A percentile compares a stretch with the other conserved stretches of the same genome.
phyloP scores from a whole-genome alignment of 1,140 invertebrate species.

The Anagrus nilaparvatae region DNA sequence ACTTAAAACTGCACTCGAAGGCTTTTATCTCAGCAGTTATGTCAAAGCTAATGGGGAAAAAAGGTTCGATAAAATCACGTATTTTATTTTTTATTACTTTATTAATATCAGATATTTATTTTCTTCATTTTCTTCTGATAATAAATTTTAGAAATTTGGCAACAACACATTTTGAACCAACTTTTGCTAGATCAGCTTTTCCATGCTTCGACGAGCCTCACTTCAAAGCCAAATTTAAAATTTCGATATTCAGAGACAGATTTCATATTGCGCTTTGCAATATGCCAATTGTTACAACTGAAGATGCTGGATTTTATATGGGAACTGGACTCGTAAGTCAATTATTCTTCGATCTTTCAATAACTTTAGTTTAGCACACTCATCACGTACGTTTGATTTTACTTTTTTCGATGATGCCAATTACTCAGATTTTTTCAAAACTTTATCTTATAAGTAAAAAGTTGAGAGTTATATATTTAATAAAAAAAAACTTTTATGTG shows the following conservation, averaged over 20 bases:
- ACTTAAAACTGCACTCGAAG: slow-evolving; percentile 70
- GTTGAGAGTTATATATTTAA: no score
- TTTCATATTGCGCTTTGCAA: slow-evolving; percentile 84
- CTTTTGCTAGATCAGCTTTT: slow-evolving; percentile 86
- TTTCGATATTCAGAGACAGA: slow-evolving; percentile 77
- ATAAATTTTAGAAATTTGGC: slow-evolving; percentile 85
- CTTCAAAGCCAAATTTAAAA: slow-evolving; percentile 84
- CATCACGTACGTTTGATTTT: background rate
- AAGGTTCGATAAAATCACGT: slow-evolving; percentile 56
- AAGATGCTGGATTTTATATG: slow-evolving; percentile 78
- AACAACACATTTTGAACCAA: slow-evolving; percentile 92
- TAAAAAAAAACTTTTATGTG: no score
- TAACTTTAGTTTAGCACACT: background rate
- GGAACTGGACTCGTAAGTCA: slow-evolving; percentile 66
- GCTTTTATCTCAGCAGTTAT: slow-evolving; percentile 89
- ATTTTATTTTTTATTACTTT: slow-evolving; percentile 12
- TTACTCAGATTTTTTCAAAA: slow-evolving; percentile 1
- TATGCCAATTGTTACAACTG: slow-evolving; percentile 79
- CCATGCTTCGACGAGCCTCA: slow-evolving; percentile 97
- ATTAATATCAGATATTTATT: slow-evolving; percentile 1
- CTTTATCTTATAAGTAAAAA: background rate
- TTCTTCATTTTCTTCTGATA: no score
- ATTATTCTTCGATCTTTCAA: no score
- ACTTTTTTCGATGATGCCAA: slow-evolving; percentile 1
- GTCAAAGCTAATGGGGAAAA: slow-evolving; percentile 60